Conservation (phyloP, 2,113 vertebrate species). For the Corydoras sp. region DNA sequence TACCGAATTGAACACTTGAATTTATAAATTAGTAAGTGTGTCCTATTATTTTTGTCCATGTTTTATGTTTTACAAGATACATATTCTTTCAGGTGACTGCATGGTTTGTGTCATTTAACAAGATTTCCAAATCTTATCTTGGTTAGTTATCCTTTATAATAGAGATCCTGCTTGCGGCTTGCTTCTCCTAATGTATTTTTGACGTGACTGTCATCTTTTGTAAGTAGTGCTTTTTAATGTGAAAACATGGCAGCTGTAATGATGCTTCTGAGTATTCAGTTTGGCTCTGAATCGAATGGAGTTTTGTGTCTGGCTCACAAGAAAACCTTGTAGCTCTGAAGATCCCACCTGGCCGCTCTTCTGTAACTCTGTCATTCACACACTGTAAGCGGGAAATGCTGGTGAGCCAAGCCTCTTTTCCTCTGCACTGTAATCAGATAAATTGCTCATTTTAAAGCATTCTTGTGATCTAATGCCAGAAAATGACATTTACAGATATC, state of each 20-base stretch:
- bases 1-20: no score
- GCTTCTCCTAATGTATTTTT: slow-evolving; percentile 15
- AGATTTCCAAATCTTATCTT: slow-evolving; percentile 9
- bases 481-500: slow-evolving; percentile 15
- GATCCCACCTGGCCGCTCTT: no score
- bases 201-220: slow-evolving; percentile 24
- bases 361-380: no score
- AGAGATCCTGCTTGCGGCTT: slow-evolving; percentile 4
- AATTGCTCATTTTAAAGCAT: slow-evolving; percentile 15
- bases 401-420: slow-evolving; percentile 15
- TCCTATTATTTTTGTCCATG: no score
- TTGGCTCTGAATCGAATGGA: not conserved
- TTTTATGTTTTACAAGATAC: no score
- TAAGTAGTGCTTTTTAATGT: slow-evolving; percentile 39
- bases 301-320: slow-evolving; percentile 24
- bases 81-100: not conserved
- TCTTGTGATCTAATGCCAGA: slow-evolving; percentile 15
- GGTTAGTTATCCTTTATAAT: slow-evolving; percentile 7
- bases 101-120: not conserved
- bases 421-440: slow-evolving; percentile 22
- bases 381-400: no score
- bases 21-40: no score
- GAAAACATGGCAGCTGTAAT: slow-evolving; percentile 3
- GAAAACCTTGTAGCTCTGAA: no score
- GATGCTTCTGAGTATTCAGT: slow-evolving; percentile 3